Base-by-base conservation (phyloP, 2,888 invertebrate genomes). In the Drosophila macrothrix region DNA sequence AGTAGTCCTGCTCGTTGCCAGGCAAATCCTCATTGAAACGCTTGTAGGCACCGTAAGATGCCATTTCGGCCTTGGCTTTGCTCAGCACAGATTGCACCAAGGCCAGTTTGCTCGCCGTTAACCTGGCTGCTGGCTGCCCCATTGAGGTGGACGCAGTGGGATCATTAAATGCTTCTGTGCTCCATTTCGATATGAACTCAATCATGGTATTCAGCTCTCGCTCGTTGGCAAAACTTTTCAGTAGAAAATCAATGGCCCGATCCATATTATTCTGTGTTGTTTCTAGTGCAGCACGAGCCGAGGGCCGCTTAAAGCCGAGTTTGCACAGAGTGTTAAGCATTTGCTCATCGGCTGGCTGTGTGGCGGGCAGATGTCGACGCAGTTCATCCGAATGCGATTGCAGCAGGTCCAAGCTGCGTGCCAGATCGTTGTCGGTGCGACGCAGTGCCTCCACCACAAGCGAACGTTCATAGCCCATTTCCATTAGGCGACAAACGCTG, bases 401-500 rank as follows among this genome's bases (percentile, higher is more conserved):
- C 22, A 93, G 58, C 31, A 93, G 80, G 9, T 92, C 88, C 61
- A 92, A 52, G 14, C 78, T 79, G 6, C 63, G 52, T 10, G 50
- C 9, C 53, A 79, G 19, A 39, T 81, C 60, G 52, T 79, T 81
- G 1, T 73, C 46, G 19, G 66, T 77, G 50, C 81, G 78, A 46
- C 81, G 78, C 19, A 97, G 93, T 2, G 97, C 97, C 16, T 94
- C 92, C 0, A 94, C 92, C 0, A 96, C 95, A 4, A 95, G 92
- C 14, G 94, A 93, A 33, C 94, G 94, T 7, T 94, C 88, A 92
- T 94, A 97, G 0, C 97, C 97, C 96, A 97, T 96, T 31, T 94
- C 94, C 46, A 94, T 93, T 12, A 96, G 92, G 33, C 94, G 94
- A 19, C 89, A 88, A 0, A 93, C 91, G 67, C 91, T 92, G 19